A percentile compares a stretch with the other conserved stretches of the same genome.
phyloP scores from a whole-genome alignment of 2,797 vertebrate species.

The Champsocephalus gunnari region DNA sequence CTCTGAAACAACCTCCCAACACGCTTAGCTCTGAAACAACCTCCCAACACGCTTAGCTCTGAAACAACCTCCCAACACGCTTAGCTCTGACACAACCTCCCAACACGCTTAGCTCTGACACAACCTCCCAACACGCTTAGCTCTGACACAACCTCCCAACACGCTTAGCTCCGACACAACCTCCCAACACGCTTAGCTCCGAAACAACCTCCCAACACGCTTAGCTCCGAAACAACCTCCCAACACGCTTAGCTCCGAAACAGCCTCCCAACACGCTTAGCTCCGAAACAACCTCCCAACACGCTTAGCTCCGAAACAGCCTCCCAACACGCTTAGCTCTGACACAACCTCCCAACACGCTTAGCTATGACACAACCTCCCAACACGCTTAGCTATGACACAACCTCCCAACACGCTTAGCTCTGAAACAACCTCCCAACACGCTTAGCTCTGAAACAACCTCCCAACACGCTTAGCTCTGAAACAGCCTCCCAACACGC shows the following conservation, averaged over 20 bases:
- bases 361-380: neutral
- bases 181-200: neutral
- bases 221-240: too few relatives aligned
- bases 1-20: neutral
- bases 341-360: neutral
- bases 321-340: neutral
- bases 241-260: neutral
- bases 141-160: neutral
- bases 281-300: neutral
- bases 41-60: neutral
- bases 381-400: neutral
- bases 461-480: neutral
- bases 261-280: neutral
- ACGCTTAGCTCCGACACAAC: too few relatives aligned
- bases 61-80: neutral
- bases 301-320: neutral
- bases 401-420: neutral
- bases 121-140: neutral
- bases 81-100: neutral
- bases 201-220: neutral
- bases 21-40: neutral
- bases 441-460: too few relatives aligned
- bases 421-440: neutral
- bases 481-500: neutral
- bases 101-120: neutral